Conservation (phyloP, 2,113 vertebrate species). For the Bos indicus region DNA sequence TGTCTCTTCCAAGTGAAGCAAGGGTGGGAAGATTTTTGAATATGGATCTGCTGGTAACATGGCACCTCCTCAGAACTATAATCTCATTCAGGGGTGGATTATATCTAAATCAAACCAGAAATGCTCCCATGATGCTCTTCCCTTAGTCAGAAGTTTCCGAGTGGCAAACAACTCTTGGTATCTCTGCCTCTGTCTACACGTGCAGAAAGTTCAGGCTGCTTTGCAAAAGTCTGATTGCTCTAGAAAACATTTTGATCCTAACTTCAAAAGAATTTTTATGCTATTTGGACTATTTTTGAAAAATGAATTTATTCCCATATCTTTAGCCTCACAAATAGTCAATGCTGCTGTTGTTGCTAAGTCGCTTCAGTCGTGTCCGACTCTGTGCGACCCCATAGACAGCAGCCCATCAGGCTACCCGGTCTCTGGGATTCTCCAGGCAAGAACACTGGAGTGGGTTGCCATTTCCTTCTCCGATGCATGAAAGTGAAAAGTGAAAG, state of each 20-base stretch:
- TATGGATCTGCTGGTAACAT: neutral
- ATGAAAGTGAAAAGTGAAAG: too few relatives aligned
- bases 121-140: neutral
- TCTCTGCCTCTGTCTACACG: neutral
- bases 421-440: too few relatives aligned
- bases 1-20: neutral
- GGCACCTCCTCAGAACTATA: neutral
- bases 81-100: neutral
- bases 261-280: neutral
- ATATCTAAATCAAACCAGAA: conserved; percentile 2
- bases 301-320: neutral
- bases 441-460: too few relatives aligned
- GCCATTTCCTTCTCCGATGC: too few relatives aligned
- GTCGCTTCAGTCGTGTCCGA: too few relatives aligned
- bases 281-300: neutral
- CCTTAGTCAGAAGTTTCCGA: neutral
- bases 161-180: neutral
- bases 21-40: neutral
- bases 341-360: neutral
- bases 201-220: neutral
- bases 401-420: too few relatives aligned
- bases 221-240: neutral
- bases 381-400: too few relatives aligned
- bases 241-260: neutral
- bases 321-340: neutral